A percentile compares a stretch with the other conserved stretches of the same genome.
Evolutionary conservation across 2,888 invertebrate species (phyloP).

Genomic region (Phaonia tiefii): DNA sequence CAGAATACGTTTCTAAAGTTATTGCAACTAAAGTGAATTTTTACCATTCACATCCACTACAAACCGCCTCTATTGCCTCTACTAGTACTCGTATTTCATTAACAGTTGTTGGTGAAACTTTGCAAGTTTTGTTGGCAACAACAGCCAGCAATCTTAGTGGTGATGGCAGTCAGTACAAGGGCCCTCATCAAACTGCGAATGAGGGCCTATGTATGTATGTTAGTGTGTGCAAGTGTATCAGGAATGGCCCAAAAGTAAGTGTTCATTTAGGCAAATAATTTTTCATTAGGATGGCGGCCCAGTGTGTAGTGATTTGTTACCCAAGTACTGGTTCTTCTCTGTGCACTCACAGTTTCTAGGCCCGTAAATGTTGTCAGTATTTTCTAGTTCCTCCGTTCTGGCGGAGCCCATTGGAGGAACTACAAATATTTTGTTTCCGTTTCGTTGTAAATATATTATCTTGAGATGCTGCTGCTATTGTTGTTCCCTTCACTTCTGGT

Average conservation of each 20-base stretch:
- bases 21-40: conserved; percentile 8
- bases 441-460: conserved; percentile 3
- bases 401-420: background rate
- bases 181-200: background rate
- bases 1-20: background rate
- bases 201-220: background rate
- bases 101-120: conserved; percentile 34
- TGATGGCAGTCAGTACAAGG: background rate
- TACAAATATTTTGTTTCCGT: conserved; percentile 47
- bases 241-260: conserved; percentile 18
- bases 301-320: conserved; percentile 27
- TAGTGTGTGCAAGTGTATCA: background rate
- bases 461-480: no score
- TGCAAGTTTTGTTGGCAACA: conserved; percentile 11
- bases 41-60: no score
- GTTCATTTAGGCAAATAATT: conserved; percentile 25
- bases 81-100: conserved; percentile 40
- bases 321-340: background rate
- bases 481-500: conserved; percentile 32
- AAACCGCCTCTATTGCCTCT: background rate
- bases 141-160: background rate
- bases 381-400: background rate
- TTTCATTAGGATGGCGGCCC: conserved; percentile 5
- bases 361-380: conserved; percentile 2
- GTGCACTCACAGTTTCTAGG: background rate